Conservation (phyloP, 1,140 invertebrate genomes). For the Galendromus occidentalis region DNA sequence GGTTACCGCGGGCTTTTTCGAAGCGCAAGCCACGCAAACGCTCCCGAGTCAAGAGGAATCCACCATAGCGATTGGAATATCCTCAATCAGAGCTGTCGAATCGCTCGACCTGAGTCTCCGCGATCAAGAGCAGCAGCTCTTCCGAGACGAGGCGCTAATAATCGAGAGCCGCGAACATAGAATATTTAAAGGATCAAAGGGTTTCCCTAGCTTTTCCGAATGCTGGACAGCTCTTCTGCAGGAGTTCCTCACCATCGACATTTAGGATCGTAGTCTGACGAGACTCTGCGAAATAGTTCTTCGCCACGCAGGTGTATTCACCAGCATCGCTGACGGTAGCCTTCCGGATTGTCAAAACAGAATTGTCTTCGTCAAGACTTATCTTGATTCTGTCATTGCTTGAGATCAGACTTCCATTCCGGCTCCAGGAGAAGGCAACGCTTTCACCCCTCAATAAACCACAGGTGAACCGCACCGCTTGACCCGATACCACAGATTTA, state of each 20-base stretch:
- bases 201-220: too few species aligned
- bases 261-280: background rate
- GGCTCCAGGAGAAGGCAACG: background rate
- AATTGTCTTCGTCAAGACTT: background rate
- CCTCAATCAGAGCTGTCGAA: too few species aligned
- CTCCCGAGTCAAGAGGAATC: too few species aligned
- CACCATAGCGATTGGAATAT: too few species aligned
- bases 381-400: background rate
- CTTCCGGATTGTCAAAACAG: background rate
- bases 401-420: background rate
- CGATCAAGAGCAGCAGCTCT: too few species aligned
- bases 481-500: background rate
- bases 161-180: too few species aligned
- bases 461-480: background rate
- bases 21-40: too few species aligned
- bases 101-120: too few species aligned
- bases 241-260: background rate
- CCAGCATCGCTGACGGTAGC: background rate
- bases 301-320: background rate
- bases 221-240: too few species aligned
- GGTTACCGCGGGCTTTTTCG: too few species aligned
- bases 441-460: background rate
- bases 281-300: background rate
- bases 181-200: too few species aligned
- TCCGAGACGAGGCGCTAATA: too few species aligned